Evolutionary conservation across 2,113 vertebrate genomes (phyloP).

Genomic region (Microcebus murinus): DNA sequence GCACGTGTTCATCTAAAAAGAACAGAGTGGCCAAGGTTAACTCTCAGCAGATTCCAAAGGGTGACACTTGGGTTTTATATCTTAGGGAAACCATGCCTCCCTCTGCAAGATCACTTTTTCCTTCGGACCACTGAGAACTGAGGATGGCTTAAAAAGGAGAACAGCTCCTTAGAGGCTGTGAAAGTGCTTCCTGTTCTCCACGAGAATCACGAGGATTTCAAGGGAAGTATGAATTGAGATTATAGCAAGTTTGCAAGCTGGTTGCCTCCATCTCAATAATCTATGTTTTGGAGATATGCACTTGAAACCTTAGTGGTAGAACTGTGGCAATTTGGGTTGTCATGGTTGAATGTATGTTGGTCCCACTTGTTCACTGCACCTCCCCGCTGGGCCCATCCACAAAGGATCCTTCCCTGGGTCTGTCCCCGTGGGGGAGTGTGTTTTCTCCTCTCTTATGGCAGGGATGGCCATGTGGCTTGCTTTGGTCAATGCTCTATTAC

Average conservation of each 20-base stretch:
- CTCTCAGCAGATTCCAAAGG: too few species aligned
- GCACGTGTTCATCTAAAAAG: not conserved
- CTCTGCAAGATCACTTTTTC: not conserved
- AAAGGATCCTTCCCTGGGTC: not conserved
- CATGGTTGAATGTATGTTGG: too few species aligned
- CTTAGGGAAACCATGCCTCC: not conserved
- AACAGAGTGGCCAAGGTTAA: rapidly evolving
- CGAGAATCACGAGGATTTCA: rapidly evolving
- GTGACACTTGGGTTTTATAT: not conserved
- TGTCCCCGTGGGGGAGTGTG: rapidly evolving
- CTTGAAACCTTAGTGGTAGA: not conserved
- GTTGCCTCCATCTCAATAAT: not conserved
- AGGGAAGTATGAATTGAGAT: not conserved
- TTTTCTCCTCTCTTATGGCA: not conserved
- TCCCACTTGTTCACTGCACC: not conserved
- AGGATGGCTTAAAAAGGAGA: too few species aligned
- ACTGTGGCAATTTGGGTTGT: too few species aligned
- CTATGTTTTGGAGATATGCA: not conserved
- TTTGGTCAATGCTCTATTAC: not conserved
- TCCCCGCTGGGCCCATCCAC: not conserved
- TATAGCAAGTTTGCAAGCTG: rapidly evolving
- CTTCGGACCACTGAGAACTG: not conserved
- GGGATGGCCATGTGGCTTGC: not conserved
- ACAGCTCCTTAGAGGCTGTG: too few species aligned
- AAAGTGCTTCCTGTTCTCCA: not conserved